Evolutionary conservation across 2,888 invertebrate genomes (phyloP), one percentile per base, ranked within the genome.

Genomic region (Drosophila mayaguana): DNA sequence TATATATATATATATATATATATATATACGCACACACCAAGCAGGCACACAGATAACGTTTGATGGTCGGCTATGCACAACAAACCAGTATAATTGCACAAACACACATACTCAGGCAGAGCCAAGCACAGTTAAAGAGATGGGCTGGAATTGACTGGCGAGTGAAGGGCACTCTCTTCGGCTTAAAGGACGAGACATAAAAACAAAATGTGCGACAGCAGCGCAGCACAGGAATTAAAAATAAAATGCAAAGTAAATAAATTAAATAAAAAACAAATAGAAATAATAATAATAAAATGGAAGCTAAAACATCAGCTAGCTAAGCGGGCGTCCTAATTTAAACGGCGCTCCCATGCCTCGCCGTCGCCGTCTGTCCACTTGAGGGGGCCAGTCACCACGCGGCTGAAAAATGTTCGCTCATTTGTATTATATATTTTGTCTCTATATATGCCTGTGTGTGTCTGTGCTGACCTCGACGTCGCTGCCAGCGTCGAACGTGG

Each of bases 81-180:
- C 83, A 83, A 88, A 83, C 83, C 83, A 83, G 83, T 85, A 88
- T 88, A 81, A 88, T 83, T 83, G 82, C 82, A 82, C 79, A 83
- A 63, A 68, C 22, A 54, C 28, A 55, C 40, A 55, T 12, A 45
- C 22, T 59, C 20, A 46, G 18, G 57, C 61, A 36, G 50, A 61
- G 62, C 46, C 45, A n/a, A 57, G 46, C 45, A 46, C 20, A 38
- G 59, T 60, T 60, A 42, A 55, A 64, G 79, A 74, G 75, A 69
- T 57, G 55, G 73, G 22, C 67, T 43, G n/a, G 59, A 63, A 71
- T 75, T 72, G 63, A 51, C 57, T 65, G 65, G 55, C 60, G 69
- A 83, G 86, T 78, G 78, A 86, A 88, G 83, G 83, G 87, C 83
- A 81, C 77, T 78, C 75, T 80, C 76, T 78, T 72, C 48, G 34